phyloP scores from a whole-genome alignment of 2,113 vertebrate genomes.

The Morone saxatilis region DNA sequence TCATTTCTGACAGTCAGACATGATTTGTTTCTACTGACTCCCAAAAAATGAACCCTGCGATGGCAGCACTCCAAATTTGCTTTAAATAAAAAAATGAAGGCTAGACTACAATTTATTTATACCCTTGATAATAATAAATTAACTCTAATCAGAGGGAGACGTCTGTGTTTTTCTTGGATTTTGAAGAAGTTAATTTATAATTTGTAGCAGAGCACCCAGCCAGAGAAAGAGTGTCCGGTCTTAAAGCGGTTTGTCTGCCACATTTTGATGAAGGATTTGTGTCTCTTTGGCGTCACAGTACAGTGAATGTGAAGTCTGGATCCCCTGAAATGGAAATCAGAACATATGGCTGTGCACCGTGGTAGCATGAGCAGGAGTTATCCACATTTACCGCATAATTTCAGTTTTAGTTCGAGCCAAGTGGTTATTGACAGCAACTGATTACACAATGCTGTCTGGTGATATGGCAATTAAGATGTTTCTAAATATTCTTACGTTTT shows the following conservation, averaged over 20 bases:
- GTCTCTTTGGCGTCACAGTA: neutral
- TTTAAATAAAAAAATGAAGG: slow-evolving; percentile 2
- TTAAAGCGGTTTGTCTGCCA: neutral
- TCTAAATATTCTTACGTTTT: neutral
- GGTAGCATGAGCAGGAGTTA: neutral
- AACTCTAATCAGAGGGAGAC: neutral
- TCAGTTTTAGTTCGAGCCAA: neutral
- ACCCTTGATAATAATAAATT: neutral
- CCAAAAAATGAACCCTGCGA: neutral
- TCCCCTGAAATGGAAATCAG: neutral
- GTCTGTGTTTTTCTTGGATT: neutral
- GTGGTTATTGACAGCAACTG: neutral
- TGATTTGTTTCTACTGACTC: slow-evolving; percentile 6
- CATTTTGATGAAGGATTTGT: neutral
- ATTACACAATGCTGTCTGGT: neutral
- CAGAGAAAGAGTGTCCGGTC: neutral
- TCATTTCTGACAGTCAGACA: neutral
- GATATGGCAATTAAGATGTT: neutral
- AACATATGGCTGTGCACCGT: neutral
- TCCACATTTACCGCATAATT: neutral
- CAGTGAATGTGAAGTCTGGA: neutral
- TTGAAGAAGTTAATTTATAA: neutral
- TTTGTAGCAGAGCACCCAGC: neutral
- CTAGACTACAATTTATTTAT: neutral
- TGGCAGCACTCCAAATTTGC: neutral